Evolutionary conservation across 1,140 invertebrate genomes (phyloP).

Genomic region (Formica selysi): DNA sequence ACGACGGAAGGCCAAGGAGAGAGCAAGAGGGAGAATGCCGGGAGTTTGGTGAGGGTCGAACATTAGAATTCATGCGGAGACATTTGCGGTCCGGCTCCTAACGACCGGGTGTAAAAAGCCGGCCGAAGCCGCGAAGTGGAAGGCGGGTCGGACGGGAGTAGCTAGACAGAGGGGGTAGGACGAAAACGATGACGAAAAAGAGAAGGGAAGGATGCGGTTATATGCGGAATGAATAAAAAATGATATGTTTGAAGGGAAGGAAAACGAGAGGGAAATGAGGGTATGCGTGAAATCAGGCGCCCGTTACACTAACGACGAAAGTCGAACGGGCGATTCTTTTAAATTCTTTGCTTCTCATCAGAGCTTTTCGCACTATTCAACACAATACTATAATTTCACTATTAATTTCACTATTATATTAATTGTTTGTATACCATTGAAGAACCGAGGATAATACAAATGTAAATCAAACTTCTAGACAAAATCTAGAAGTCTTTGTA

Average conservation of each 20-base stretch:
- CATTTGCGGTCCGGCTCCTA: conserved; percentile 85
- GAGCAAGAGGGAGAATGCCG: conserved; percentile 26
- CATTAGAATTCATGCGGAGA: conserved; percentile 86
- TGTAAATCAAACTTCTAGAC: not conserved
- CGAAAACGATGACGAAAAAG: conserved; percentile 36
- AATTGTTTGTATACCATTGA: not conserved
- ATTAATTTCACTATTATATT: too few species aligned
- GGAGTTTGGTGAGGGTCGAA: conserved; percentile 68
- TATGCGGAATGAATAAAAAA: conserved; percentile 70
- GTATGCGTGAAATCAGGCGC: conserved; percentile 44
- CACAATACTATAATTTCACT: not conserved
- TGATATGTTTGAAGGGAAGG: conserved; percentile 54
- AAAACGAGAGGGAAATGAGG: conserved; percentile 49
- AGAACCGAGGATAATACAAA: not conserved
- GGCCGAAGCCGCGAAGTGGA: conserved; percentile 78
- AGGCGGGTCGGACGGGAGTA: conserved; percentile 41
- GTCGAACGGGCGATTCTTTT: not conserved
- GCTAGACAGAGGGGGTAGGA: conserved; percentile 43
- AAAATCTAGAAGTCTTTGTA: too few species aligned
- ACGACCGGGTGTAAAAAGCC: conserved; percentile 85
- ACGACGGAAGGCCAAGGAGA: conserved; percentile 48
- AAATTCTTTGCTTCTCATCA: not conserved
- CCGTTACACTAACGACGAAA: conserved; percentile 19
- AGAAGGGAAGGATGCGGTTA: conserved; percentile 31
- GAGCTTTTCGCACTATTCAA: not conserved